These are phyloP conservation scores for Eidolon dupreanum DNA, from an alignment of 2,797 vertebrate species.

Conservation along the genomic window DNA sequence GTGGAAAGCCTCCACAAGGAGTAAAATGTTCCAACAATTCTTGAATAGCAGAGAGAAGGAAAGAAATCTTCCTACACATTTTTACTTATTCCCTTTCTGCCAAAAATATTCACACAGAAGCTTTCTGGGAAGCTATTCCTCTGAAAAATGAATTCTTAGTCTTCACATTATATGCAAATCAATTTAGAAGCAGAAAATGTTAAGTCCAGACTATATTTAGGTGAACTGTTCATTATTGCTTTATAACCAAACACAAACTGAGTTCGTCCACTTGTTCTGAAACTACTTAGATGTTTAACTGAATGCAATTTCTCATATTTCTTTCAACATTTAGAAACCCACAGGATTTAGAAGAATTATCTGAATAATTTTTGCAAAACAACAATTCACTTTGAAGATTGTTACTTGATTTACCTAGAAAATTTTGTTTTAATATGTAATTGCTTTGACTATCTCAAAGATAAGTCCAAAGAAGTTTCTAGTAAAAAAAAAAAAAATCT, in stretches of 20 bases:
- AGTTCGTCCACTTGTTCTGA: conserved; percentile 32
- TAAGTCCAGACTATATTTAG: neutral
- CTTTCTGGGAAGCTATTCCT: neutral
- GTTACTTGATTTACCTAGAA: neutral
- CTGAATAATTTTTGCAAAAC: neutral
- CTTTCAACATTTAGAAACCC: neutral
- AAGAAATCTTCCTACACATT: neutral
- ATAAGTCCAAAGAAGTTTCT: conserved; percentile 19
- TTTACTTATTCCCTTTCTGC: neutral
- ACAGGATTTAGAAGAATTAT: conserved; percentile 18
- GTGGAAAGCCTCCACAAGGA: neutral
- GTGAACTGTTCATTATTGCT: neutral
- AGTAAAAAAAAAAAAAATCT: neutral
- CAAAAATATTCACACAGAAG: neutral
- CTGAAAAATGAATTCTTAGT: conserved; percentile 14
- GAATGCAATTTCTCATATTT: neutral
- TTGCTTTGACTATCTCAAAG: conserved; percentile 34
- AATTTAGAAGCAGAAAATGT: neutral
- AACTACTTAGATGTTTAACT: neutral
- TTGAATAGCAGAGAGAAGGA: neutral
- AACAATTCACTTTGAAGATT: neutral
- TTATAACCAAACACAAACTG: neutral
- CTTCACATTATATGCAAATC: neutral
- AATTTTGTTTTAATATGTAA: neutral
- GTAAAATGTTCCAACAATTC: neutral